Base-by-base conservation (phyloP, 2,888 invertebrate genomes). In the Muscina levida region DNA sequence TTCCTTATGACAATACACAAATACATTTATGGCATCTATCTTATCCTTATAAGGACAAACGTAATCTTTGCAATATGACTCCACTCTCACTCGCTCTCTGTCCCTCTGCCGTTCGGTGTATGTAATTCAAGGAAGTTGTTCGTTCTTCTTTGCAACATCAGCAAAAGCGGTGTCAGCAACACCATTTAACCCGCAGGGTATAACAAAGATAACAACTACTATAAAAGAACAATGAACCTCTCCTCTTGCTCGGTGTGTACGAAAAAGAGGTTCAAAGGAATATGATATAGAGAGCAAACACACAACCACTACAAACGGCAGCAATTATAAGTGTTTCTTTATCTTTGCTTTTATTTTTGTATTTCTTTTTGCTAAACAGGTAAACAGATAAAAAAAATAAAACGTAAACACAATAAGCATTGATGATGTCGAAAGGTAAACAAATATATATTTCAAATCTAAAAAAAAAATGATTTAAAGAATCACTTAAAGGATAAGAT, bases 151-250 rank as follows among this genome's bases (percentile, higher is more conserved):
- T 46, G 39, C 53, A 53, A 53, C 53, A 53, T 24, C 53, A 24
- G 51, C 1, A 72, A 37, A 1, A 17, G 67, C 31, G 15, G 46
- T 67, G 46, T 46, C 31, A 42, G 26, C 24, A 48, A 19, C 15
- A 19, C 15, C 42, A 59, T 53, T 71, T 37, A 62, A 59, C 3
- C 22, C 19, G 53, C 59, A 66, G 19, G 26, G 59, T 53, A 53
- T 67, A 56, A 53, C 37, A 56, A 8, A 37, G 42, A 19, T 4
- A 22, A 8, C 51, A 22, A 13, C 42, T 17, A 62, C 42, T n/a
- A n/a, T n/a, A 62, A 72, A 72, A 72, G 71, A 76, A 72, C 65
- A 72, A 76, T 70, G 67, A 76, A 76, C 62, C 39, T 59, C 39
- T 72, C 4, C 8, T 31, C 31, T 31, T 31, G 31, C 4, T n/a